These are phyloP conservation scores for Anoplius nigerrimus DNA, from an alignment of 2,888 invertebrate genomes.

Conservation along the genomic window DNA sequence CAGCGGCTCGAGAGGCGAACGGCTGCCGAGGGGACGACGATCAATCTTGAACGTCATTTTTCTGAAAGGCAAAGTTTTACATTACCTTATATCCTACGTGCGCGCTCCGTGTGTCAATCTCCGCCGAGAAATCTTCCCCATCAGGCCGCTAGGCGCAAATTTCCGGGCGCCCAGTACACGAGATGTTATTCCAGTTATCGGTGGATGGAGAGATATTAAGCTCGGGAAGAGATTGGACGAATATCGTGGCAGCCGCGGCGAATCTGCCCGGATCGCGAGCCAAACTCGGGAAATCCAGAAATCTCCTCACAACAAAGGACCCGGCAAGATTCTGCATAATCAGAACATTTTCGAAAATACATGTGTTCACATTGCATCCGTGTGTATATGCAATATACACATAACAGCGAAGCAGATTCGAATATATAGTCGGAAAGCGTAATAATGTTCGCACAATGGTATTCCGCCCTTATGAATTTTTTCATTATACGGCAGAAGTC, in stretches of 20 bases:
- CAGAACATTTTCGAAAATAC: slow-evolving; percentile 32
- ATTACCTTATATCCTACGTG: background rate
- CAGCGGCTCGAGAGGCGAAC: background rate
- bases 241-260: slow-evolving; percentile 32
- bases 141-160: background rate
- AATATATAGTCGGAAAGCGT: background rate
- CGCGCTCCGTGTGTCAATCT: background rate
- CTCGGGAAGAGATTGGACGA: slow-evolving; percentile 31
- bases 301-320: slow-evolving; percentile 40
- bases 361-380: no score
- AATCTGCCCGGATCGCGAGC: slow-evolving; percentile 18
- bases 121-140: background rate
- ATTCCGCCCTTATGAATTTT: no score
- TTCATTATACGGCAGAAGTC: no score
- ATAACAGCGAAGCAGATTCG: slow-evolving; percentile 30
- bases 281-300: slow-evolving; percentile 36
- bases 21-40: slow-evolving; percentile 7
- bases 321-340: slow-evolving; percentile 42
- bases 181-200: slow-evolving; percentile 26
- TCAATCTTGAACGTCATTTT: slow-evolving; percentile 28
- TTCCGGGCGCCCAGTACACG: slow-evolving; percentile 16
- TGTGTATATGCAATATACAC: no score
- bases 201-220: slow-evolving; percentile 22
- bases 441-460: background rate
- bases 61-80: slow-evolving; percentile 2